Evolutionary conservation across 2,113 vertebrate genomes (phyloP), one percentile per base, ranked within the genome.

Genomic region (Catharus fuscescens): DNA sequence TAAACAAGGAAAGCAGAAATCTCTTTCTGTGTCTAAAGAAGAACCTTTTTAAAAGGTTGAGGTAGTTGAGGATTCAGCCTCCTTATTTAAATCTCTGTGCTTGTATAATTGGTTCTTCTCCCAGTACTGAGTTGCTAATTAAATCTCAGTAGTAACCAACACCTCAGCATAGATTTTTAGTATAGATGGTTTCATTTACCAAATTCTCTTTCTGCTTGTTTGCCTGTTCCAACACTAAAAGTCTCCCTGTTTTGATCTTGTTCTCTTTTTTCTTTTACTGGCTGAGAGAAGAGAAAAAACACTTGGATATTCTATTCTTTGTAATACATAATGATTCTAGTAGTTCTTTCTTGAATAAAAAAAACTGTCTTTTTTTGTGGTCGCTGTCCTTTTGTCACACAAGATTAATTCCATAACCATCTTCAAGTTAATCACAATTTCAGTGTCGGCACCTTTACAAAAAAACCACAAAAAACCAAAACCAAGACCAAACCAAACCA

Each of bases 51-150:
- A 61, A 81, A 92, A 64, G n/a, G 54, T 53, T 53, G 60, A 79
- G 31, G 19, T 28, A 80, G 18, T 13, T 76, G 34, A 73, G 52
- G 36, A 79, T 90, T 48, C 45, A 71, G 38, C 71, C 83, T 88
- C 38, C 25, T 50, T 56, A 50, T 64, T 92, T 84, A 71, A 90
- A 71, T 72, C 52, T 18, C 32, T 42, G 23, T 36, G 16, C 26
- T 71, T 45, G 8, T 59, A 34, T 66, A 81, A 80, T 82, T 80
- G 47, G 26, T 87, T 64, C 32, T 91, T 81, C 40, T 87, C n/a
- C 47, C 17, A 78, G 28, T 73, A 82, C 32, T 42, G 62, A 60
- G 62, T 14, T 74, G 32, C 50, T 93, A 96, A 95, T 96, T 91
- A 92, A 82, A 78, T 72, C 83, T 92, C 83, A 71, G 34, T 82